Conservation (phyloP, 1,140 invertebrate species). For the Camponotus floridanus region DNA sequence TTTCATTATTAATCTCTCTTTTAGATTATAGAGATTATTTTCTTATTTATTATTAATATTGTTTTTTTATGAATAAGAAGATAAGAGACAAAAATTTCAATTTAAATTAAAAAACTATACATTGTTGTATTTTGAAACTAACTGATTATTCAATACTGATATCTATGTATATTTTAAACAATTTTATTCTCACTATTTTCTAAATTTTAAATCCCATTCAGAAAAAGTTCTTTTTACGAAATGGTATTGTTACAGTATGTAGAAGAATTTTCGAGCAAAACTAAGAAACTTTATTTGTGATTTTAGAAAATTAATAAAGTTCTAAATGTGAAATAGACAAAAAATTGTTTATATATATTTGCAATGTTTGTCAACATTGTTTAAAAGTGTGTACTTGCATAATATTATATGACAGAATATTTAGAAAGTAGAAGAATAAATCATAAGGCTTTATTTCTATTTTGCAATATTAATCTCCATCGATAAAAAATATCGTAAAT, state of each 20-base stretch:
- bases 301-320: too few species aligned
- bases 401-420: not conserved
- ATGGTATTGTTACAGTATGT: not conserved
- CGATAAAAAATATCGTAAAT: constrained; percentile 33
- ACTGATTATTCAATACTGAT: not conserved
- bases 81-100: too few species aligned
- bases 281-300: not conserved
- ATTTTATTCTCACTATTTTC: not conserved
- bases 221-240: not conserved
- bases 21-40: not conserved
- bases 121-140: not conserved
- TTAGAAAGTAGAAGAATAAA: constrained; percentile 41
- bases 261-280: not conserved
- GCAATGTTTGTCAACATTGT: constrained; percentile 41
- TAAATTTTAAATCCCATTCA: not conserved
- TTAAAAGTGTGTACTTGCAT: constrained; percentile 17
- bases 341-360: too few species aligned
- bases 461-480: constrained; percentile 20
- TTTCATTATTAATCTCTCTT: not conserved
- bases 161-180: not conserved
- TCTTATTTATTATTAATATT: not conserved
- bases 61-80: not conserved
- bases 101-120: not conserved
- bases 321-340: too few species aligned
- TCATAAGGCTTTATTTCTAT: not conserved